Conservation (phyloP, 2,797 vertebrate species). For the Myotis daubentonii region DNA sequence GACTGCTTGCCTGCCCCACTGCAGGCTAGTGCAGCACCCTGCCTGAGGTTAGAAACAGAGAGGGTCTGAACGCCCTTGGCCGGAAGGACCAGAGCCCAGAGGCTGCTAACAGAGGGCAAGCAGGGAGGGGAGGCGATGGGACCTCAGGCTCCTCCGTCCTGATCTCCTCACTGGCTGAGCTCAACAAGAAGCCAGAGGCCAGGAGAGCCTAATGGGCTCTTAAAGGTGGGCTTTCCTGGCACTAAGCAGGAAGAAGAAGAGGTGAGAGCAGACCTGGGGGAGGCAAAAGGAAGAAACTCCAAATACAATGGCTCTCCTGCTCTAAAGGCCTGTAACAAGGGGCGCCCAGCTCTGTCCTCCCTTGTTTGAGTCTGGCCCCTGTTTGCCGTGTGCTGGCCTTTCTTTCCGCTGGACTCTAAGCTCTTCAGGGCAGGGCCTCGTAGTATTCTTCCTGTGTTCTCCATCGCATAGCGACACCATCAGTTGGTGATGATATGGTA, state of each 20-base stretch:
- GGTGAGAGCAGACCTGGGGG: neutral
- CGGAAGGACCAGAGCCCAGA: neutral
- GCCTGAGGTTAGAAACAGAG: neutral
- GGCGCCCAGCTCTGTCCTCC: accelerated
- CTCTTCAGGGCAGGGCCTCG: neutral
- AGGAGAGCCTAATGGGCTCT: neutral
- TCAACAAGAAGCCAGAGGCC: neutral
- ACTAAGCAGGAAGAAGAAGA: neutral
- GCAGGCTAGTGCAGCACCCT: neutral
- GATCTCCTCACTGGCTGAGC: neutral
- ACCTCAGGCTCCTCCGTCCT: neutral
- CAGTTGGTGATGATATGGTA: neutral
- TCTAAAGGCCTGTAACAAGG: neutral
- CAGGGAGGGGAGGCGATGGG: neutral
- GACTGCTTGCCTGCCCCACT: neutral
- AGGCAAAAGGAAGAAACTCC: neutral
- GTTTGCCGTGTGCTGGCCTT: neutral
- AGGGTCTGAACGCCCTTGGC: neutral
- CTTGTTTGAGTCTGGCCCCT: neutral
- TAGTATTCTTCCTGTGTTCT: neutral
- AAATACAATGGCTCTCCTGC: neutral
- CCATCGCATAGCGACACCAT: neutral
- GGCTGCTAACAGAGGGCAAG: neutral
- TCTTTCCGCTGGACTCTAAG: neutral
- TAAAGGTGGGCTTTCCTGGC: neutral